Evolutionary conservation across 2,797 vertebrate genomes (phyloP).

Genomic region (Cuculus canorus): DNA sequence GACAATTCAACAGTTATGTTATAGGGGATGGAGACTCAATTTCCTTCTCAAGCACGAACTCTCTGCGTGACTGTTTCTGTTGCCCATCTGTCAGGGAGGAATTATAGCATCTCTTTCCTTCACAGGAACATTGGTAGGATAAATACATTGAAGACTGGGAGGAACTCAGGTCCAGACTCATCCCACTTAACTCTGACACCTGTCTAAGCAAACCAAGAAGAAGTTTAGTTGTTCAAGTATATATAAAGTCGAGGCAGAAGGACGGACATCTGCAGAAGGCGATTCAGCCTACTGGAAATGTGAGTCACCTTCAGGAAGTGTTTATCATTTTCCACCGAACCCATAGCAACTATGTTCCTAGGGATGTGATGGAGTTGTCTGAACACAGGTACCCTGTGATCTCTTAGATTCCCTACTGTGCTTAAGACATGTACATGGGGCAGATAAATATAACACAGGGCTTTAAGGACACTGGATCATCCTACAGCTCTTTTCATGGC

Average conservation of each 20-base stretch:
- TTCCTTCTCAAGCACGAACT: not conserved
- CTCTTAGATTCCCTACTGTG: not conserved
- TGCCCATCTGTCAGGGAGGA: conserved; percentile 40
- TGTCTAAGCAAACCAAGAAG: not conserved
- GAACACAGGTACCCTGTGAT: not conserved
- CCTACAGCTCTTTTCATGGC: not conserved
- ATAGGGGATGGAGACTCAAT: not conserved
- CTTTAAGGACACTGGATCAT: not conserved
- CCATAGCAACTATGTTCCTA: not conserved
- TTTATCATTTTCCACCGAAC: not conserved
- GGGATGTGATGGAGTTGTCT: not conserved
- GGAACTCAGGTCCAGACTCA: not conserved
- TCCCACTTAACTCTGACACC: not conserved
- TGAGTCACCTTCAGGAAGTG: not conserved
- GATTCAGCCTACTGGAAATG: not conserved
- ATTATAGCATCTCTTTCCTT: conserved; percentile 41
- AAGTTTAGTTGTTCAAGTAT: not conserved
- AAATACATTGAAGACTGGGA: conserved; percentile 36
- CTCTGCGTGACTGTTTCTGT: not conserved
- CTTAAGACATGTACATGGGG: not conserved
- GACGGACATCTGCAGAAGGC: not conserved
- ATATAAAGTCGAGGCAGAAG: not conserved
- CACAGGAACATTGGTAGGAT: conserved; percentile 33
- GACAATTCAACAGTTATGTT: not conserved
- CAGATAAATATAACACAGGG: rapidly evolving